Percentiles rank a stretch among this genome's conserved stretches.
Conservation (phyloP, 64 coral and sea anemone species). For the Exaiptasia diaphana region DNA sequence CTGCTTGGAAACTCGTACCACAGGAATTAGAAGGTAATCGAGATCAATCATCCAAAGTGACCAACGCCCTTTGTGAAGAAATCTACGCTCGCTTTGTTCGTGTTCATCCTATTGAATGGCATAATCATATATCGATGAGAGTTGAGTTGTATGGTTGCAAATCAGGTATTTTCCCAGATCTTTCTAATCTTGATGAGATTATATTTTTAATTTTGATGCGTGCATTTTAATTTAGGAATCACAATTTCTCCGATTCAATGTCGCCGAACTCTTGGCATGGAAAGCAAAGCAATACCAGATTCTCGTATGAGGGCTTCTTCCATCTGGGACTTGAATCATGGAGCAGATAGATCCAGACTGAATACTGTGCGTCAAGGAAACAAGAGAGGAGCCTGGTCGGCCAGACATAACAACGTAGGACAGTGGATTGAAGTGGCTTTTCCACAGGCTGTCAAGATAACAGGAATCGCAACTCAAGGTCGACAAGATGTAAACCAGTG, state of each 20-base stretch:
- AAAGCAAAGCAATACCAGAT: constrained; percentile 23
- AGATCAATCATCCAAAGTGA: constrained; percentile 6
- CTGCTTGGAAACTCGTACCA: no score
- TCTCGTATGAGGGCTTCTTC: constrained; percentile 35
- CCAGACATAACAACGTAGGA: neutral
- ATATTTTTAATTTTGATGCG: no score
- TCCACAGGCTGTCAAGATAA: neutral
- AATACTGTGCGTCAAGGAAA: constrained; percentile 3
- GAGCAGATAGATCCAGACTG: constrained; percentile 21
- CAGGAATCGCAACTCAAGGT: constrained; percentile 26
- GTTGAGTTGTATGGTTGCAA: constrained; percentile 36
- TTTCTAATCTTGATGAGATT: no score
- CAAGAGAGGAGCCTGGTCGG: constrained; percentile 17
- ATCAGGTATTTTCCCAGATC: neutral
- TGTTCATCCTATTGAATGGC: constrained; percentile 11
- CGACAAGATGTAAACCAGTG: constrained; percentile 26
- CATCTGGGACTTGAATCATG: neutral
- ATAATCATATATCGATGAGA: constrained; percentile 3
- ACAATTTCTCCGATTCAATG: no score
- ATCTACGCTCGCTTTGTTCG: constrained; percentile 32
- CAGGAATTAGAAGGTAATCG: constrained; percentile 36
- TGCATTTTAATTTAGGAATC: no score
- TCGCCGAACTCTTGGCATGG: constrained; percentile 12
- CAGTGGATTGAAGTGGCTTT: constrained; percentile 54
- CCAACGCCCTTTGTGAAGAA: constrained; percentile 1